Evolutionary conservation across 2,888 invertebrate genomes (phyloP).

Genomic region (Lypha dubia): DNA sequence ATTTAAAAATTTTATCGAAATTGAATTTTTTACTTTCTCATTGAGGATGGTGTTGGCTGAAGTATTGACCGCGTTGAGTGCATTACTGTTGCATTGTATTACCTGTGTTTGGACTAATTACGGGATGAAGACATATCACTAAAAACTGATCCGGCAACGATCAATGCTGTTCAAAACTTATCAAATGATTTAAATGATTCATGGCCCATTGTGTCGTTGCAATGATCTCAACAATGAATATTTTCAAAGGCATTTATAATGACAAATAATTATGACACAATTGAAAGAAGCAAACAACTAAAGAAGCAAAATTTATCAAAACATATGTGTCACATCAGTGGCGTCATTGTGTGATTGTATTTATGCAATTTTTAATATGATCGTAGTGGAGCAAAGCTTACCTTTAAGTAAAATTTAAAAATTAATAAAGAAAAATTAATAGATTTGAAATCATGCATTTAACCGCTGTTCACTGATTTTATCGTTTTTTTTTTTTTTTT

Average conservation of each 20-base stretch:
- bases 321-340: constrained; percentile 48
- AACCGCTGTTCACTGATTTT: constrained; percentile 8
- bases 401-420: neutral
- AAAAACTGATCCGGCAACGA: too few relatives aligned
- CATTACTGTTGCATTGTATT: too few relatives aligned
- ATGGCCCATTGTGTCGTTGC: neutral
- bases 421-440: constrained; percentile 15
- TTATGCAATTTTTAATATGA: neutral
- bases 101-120: too few relatives aligned
- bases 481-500: too few relatives aligned
- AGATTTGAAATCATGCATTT: constrained; percentile 19
- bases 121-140: too few relatives aligned
- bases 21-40: too few relatives aligned
- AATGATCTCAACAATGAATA: constrained; percentile 59
- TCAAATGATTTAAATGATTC: constrained; percentile 21
- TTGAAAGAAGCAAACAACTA: too few relatives aligned
- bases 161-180: too few relatives aligned
- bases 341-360: constrained; percentile 41
- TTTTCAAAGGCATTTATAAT: neutral
- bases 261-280: constrained; percentile 38
- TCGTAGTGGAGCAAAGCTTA: neutral
- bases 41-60: too few relatives aligned
- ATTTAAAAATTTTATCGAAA: too few relatives aligned
- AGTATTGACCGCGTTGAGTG: too few relatives aligned
- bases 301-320: constrained; percentile 40